Evolutionary conservation across 2,888 invertebrate species (phyloP).

Genomic region (Eudemis profundana): DNA sequence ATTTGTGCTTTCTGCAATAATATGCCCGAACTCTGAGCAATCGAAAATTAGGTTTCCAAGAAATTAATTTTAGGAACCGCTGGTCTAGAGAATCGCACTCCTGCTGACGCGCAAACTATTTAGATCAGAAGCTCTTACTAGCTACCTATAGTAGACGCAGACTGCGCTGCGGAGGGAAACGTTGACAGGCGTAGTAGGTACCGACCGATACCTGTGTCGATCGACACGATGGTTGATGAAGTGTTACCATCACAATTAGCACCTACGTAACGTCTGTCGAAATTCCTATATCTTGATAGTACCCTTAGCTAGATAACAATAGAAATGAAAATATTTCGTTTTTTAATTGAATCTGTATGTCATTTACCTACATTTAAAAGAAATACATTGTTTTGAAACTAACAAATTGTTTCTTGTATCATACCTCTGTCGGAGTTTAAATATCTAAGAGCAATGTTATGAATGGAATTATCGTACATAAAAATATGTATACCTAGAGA

Average conservation of each 20-base stretch:
- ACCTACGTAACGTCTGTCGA: neutral
- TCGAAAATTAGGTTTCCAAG: too few relatives aligned
- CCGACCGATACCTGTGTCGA: neutral
- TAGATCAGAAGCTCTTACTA: neutral
- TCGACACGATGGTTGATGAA: neutral
- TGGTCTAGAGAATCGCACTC: neutral
- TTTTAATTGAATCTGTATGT: conserved; percentile 16
- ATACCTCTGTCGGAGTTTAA: too few relatives aligned
- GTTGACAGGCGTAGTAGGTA: neutral
- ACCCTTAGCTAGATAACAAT: conserved; percentile 14
- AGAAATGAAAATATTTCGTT: conserved; percentile 11
- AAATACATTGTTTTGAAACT: conserved; percentile 37
- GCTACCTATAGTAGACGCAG: neutral
- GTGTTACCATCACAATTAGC: neutral
- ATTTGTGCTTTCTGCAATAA: too few relatives aligned
- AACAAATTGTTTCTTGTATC: neutral
- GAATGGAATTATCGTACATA: too few relatives aligned
- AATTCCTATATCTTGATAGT: conserved; percentile 1
- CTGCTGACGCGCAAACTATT: neutral
- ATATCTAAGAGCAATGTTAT: too few relatives aligned
- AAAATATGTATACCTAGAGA: too few relatives aligned
- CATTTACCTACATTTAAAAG: conserved; percentile 15
- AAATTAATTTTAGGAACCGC: too few relatives aligned
- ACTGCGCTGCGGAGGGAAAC: neutral
- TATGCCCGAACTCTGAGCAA: too few relatives aligned